Conservation (phyloP, 1,140 invertebrate genomes). For the Colletes gigas region DNA sequence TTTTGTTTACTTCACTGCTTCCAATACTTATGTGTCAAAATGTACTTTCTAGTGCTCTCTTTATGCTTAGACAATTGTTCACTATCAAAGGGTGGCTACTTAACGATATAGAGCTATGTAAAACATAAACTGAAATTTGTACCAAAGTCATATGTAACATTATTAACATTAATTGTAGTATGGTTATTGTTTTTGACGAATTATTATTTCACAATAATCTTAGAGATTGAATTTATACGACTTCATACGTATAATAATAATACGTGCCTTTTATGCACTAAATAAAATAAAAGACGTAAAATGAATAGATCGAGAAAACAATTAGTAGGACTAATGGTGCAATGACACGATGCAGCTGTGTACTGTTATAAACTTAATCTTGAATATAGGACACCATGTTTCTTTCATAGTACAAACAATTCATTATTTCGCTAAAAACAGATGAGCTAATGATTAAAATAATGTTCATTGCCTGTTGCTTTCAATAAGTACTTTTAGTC, state of each 20-base stretch:
- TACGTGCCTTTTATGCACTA: neutral
- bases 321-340: neutral
- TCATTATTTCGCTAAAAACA: conserved; percentile 22
- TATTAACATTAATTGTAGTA: conserved; percentile 38
- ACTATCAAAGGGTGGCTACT: neutral
- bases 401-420: conserved; percentile 12
- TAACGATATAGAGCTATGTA: conserved; percentile 33
- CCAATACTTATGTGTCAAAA: neutral
- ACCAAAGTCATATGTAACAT: conserved; percentile 56
- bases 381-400: conserved; percentile 3
- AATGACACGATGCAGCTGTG: neutral
- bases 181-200: conserved; percentile 36
- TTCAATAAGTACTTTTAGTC: conserved; percentile 39
- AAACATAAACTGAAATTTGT: conserved; percentile 36
- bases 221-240: conserved; percentile 14
- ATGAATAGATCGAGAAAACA: conserved; percentile 10
- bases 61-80: conserved; percentile 28
- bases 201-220: conserved; percentile 10
- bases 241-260: conserved; percentile 5
- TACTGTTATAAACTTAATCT: neutral
- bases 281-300: neutral
- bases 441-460: conserved; percentile 19
- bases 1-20: conserved; percentile 22
- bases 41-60: conserved; percentile 40
- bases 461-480: conserved; percentile 44